Evolutionary conservation across 2,888 invertebrate genomes (phyloP), one percentile per base, ranked within the genome.

Genomic region (Griposia aprilina): DNA sequence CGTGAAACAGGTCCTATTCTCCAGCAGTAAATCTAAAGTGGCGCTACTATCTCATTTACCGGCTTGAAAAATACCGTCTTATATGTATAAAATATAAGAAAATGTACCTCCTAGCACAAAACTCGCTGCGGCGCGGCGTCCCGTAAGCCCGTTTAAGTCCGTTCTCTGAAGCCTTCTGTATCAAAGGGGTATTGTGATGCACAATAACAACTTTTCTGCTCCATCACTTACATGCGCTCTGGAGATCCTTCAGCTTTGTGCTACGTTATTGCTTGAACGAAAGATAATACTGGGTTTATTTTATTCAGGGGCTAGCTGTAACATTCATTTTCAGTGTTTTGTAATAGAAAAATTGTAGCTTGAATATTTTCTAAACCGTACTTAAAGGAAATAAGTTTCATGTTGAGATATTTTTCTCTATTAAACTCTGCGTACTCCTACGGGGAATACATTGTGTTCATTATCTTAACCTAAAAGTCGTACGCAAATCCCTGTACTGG

Each of bases 111-210:
- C 23, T 20, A 41, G 74, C 45, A 52, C 52, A 52, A 55, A 83
- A 78, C 78, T 87, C 41, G 68, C 36, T 55, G 45, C 13, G 26
- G 62, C 57, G 48, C 23, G 30, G 30, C 30, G 30, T 36, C 30
- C 26, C 23, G 45, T 85, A 66, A 73, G 57, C 36, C 63, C 62
- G 26, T 73, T 76, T 59, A 62, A 70, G 50, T 26, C 66, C 2
- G 55, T 60, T 59, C 62, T 70, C 45, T 67, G 59, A 36, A 59
- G 70, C 30, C 52, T 74, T 48, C 62, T 6, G 30, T 67, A 70
- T 74, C 72, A 84, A 87, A 84, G 63, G 59, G 41, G 63, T 75
- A 72, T 69, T 86, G 74, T 72, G 62, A 62, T 75, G 48, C 74
- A 74, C 84, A 72, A 45, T 87, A 74, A 72, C 45, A 63, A 41